Evolutionary conservation across 2,113 vertebrate species (phyloP).

Genomic region (Erpornis zantholeuca): DNA sequence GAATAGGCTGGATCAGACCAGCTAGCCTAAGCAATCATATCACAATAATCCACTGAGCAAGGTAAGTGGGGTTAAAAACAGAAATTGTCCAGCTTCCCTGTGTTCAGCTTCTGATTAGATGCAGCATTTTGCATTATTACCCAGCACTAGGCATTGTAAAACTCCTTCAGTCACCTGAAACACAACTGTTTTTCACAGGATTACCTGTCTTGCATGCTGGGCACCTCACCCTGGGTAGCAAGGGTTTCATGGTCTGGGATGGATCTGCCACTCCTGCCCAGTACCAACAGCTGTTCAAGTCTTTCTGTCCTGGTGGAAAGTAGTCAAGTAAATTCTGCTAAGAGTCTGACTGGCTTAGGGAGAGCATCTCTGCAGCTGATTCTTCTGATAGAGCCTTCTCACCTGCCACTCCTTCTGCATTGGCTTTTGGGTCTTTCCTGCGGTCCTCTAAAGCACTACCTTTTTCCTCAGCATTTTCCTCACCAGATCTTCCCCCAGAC

Average conservation of each 20-base stretch:
- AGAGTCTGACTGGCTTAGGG: neutral
- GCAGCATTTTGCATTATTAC: neutral
- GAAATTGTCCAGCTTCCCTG: neutral
- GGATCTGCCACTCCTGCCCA: neutral
- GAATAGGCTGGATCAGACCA: neutral
- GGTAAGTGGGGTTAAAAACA: neutral
- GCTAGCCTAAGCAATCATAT: neutral
- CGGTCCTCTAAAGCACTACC: neutral
- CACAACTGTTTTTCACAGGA: neutral
- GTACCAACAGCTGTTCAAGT: neutral
- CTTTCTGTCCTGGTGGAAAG: neutral
- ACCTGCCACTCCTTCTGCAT: neutral
- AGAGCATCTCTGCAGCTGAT: neutral
- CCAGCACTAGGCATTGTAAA: neutral
- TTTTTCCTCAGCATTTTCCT: neutral
- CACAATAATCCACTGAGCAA: neutral
- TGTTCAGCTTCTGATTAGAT: neutral
- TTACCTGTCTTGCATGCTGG: neutral
- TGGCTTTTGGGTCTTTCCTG: neutral
- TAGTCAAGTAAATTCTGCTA: neutral
- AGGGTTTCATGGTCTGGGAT: neutral
- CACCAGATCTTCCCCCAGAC: neutral
- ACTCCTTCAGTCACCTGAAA: neutral
- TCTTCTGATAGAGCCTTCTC: neutral
- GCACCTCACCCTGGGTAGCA: neutral